Base-by-base conservation (phyloP, 2,113 vertebrate genomes). In the Miniopterus natalensis region DNA sequence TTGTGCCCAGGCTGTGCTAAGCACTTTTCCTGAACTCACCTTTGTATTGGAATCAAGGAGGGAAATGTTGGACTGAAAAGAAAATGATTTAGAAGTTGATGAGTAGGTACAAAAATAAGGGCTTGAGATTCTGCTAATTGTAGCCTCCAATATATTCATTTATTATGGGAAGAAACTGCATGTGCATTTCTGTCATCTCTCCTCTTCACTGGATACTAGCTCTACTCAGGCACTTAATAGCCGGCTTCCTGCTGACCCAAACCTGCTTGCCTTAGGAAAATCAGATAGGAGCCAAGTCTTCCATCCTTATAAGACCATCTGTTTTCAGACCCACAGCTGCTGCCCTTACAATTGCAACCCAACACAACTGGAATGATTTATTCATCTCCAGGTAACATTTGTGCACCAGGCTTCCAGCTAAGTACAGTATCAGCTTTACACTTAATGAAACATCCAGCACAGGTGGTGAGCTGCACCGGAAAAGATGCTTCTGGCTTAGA, bases 321-420 rank as follows among this genome's bases (percentile, higher is more conserved):
- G 97, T 93, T 97, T 96, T 90, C 79, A 92, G 61, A 95, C 8
- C 53, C 92, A 96, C 95, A 98, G 87, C 95, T 96, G 94, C 91
- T 93, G 66, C 73, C 81, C 49, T 96, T 95, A 88, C 59, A 89
- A 6, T 96, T 97, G 97, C 77, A 96, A 87, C 90, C 94, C 90
- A 95, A 73, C 85, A 88, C 96, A 97, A 95, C 95, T 96, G 93
- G 95, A 95, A 95, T 97, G 92, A 97, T 97, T 84, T 97, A 97
- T 97, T 92, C 77, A 84, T 96, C 88, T 96, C 78, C 80, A 88
- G 92, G 81, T 93, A 92, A 1, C 65, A 89, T 96, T 95, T 97
- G 94, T 96, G 1, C 57, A 61, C 61, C 77, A 36, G 79, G 36
- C 53, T 96, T 95, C 95, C 79, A 91, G 88, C 66, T 95, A 89